Evolutionary conservation across 2,113 vertebrate genomes (phyloP), one percentile per base, ranked within the genome.

Genomic region (Axis porcinus): DNA sequence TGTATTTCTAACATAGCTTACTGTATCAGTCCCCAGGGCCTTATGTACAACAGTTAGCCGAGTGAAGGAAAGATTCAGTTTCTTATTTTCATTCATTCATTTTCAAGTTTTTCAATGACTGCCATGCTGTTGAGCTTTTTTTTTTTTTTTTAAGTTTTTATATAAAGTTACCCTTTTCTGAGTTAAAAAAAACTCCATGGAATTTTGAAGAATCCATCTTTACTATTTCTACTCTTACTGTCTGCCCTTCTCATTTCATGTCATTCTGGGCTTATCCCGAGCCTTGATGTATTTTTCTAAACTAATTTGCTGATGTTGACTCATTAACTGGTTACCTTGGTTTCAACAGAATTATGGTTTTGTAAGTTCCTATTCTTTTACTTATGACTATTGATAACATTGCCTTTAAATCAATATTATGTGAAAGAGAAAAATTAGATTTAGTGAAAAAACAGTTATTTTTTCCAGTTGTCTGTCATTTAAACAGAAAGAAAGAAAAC

Each of bases 401-500:
- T 85, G 70, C 30, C 89, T 97, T 95, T 40, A 57, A 84, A 82
- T 33, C 1, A 8, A n/a, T 23, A 25, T 14, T 50, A 25, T 3
- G 8, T 45, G 57, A 64, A 96, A 45, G 47, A 87, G 1, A 27
- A 89, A 94, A 0, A 27, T 28, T 93, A 52, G 86, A 78, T 95
- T 97, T 97, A 91, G 40, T 86, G n/a, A 12, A 88, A 50, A 87
- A 84, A 86, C 47, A 64, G 28, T 86, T 5, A 33, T 85, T 92
- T 74, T 76, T 16, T 45, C 62, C 58, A n/a, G 43, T 60, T 12
- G 52, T 83, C 58, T 3, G 89, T 98, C 87, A 78, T 30, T 96
- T 87, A 79, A 81, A 52, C 47, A 52, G 78, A 81, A 81, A 79
- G 76, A 25, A 90, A 97, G 89, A 96, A 97, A 89, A 52, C 84